These are phyloP conservation scores for Tautogolabrus adspersus DNA, from an alignment of 2,113 vertebrate genomes.

Conservation along the genomic window DNA sequence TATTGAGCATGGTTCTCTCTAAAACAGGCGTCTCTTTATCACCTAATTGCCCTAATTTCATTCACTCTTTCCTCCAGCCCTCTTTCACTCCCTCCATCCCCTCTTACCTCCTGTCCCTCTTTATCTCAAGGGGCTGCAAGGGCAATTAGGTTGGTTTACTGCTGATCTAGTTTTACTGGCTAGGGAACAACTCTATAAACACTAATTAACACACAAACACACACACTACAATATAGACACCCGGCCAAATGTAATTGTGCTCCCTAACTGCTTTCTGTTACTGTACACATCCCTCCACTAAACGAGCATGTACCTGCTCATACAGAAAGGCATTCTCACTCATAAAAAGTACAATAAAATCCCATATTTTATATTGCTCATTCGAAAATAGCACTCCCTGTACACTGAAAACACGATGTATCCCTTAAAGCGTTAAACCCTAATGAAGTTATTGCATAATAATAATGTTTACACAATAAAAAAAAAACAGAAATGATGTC, in stretches of 20 bases:
- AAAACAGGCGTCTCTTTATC: not conserved
- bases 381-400: not conserved
- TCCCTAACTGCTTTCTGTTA: not conserved
- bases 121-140: slow-evolving; percentile 34
- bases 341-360: not conserved
- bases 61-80: slow-evolving; percentile 23
- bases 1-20: not conserved
- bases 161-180: slow-evolving; percentile 64
- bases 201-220: slow-evolving; percentile 61
- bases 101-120: slow-evolving; percentile 50
- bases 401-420: not conserved
- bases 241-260: not conserved
- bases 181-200: slow-evolving; percentile 58
- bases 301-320: not conserved
- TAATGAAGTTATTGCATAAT: not conserved
- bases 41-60: slow-evolving; percentile 40
- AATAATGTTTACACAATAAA: not conserved
- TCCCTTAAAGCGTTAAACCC: too few relatives aligned
- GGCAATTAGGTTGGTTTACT: slow-evolving; percentile 68
- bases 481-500: not conserved
- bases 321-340: not conserved
- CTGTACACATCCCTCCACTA: not conserved
- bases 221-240: slow-evolving; percentile 9
- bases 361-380: not conserved
- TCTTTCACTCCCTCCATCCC: slow-evolving; percentile 40